Evolutionary conservation across 2,113 vertebrate genomes (phyloP).

Genomic region (Myrmecobius fasciatus): DNA sequence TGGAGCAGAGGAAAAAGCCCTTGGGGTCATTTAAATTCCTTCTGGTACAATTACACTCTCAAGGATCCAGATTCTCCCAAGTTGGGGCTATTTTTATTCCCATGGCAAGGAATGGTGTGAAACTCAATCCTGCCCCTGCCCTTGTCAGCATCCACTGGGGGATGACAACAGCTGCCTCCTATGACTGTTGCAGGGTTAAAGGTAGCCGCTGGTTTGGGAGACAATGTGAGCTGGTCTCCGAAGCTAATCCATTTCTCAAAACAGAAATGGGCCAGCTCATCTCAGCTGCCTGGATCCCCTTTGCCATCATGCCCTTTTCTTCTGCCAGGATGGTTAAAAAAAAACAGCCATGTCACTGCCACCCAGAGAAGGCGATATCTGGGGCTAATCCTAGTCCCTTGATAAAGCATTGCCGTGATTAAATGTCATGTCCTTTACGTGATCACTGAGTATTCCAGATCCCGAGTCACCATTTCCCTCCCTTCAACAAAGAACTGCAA

Average conservation of each 20-base stretch:
- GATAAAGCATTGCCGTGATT: not conserved
- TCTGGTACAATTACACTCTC: not conserved
- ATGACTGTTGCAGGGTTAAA: not conserved
- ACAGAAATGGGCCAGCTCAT: not conserved
- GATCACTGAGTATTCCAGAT: not conserved
- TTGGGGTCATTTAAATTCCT: not conserved
- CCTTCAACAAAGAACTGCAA: not conserved
- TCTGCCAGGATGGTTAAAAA: not conserved
- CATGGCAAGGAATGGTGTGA: not conserved
- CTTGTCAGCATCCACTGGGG: not conserved
- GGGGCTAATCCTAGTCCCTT: not conserved
- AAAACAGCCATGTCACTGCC: not conserved
- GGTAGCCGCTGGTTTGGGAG: not conserved
- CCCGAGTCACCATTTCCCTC: not conserved
- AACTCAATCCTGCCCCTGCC: not conserved
- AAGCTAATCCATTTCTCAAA: not conserved
- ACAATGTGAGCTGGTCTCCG: not conserved
- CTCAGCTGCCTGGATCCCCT: not conserved
- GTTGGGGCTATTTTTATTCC: constrained; percentile 73
- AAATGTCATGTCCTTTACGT: not conserved
- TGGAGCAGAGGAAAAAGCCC: not conserved
- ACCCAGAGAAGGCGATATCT: not conserved
- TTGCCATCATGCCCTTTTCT: not conserved
- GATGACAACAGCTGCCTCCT: constrained; percentile 36
- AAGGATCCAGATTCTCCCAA: constrained; percentile 54